phyloP scores from a whole-genome alignment of 1,140 invertebrate genomes.

The Drosophila tsacasi region DNA sequence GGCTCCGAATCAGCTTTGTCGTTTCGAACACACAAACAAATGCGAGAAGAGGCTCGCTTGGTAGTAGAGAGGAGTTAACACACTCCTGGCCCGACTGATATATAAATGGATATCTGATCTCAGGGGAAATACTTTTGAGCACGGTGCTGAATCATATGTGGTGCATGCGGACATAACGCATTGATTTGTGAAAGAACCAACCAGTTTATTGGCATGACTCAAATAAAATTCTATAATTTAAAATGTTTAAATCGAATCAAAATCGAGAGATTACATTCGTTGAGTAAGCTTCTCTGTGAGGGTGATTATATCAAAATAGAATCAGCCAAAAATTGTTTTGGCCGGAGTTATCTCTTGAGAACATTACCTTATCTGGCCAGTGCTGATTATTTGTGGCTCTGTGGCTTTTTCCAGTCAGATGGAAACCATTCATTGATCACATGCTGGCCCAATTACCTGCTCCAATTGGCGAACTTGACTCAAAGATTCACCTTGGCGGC shows the following conservation, averaged over 20 bases:
- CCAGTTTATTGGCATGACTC: background rate
- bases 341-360: conserved; percentile 20
- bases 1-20: conserved; percentile 1
- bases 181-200: background rate
- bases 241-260: background rate
- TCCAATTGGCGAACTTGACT: conserved; percentile 15
- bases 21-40: background rate
- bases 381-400: conserved; percentile 16
- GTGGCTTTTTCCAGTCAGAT: conserved; percentile 4
- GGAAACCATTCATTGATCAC: conserved; percentile 31
- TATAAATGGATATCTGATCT: conserved; percentile 10
- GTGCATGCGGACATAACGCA: background rate
- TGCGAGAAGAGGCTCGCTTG: conserved; percentile 23
- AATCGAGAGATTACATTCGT: background rate
- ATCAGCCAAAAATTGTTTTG: background rate
- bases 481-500: conserved; percentile 45
- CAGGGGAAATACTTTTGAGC: conserved; percentile 6
- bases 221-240: background rate
- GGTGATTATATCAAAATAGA: background rate
- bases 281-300: background rate
- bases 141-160: conserved; percentile 17
- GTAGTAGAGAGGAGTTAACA: conserved; percentile 12
- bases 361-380: conserved; percentile 20
- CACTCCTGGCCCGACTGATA: conserved; percentile 5
- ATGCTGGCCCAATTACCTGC: conserved; percentile 39